Base-by-base conservation (phyloP, 53 echinoderm and acorn worm species). In the Hippasteria phrygiana region DNA sequence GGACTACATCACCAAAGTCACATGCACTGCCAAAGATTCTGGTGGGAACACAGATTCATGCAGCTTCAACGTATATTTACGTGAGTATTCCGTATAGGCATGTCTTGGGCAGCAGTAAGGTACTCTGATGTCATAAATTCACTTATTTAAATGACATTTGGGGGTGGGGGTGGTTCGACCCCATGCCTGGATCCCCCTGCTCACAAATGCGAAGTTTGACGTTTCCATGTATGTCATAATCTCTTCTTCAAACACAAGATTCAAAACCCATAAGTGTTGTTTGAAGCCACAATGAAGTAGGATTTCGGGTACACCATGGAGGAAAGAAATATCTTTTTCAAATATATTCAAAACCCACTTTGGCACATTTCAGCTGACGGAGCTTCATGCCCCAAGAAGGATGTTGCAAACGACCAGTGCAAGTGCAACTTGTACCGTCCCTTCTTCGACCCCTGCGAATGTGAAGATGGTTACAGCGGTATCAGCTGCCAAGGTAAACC, bases 401-500 rank as follows among this genome's bases (percentile, higher is more conserved):
- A 66, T 12, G 34, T 2, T 22, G 9, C 83, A 13, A 59, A 59
- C 20, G 37, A 59, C 17, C 43, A 66, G 13, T 83, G 83, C 45
- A 20, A 45, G 3, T 83, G 83, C 35, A 3, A 13, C 12, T 11
- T 18, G 16, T 83, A 43, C 32, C 83, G 83, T 16, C 43, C 45
- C 17, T 83, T 20, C 33, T 83, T 83, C 46, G 65, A 83, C 18
- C 83, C 67, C n/a, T 83, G 83, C 28, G 36, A 26, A 26, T 83
- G 83, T 42, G 13, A 17, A 27, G 83, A 42, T 18, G 63, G 65
- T 33, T 83, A 64, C 83, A 83, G 83, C 31, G 83, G 83, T 43
- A 20, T 83, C 4, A 37, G 26, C 45, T 83, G 83, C 43, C 66
- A 83, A 66, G 63, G 83, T 83, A 83, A 53, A 53, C n/a, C n/a